Percentiles rank a stretch among this genome's conserved stretches.
Conservation (phyloP, 2,113 vertebrate genomes). For the Micronisus gabar region DNA sequence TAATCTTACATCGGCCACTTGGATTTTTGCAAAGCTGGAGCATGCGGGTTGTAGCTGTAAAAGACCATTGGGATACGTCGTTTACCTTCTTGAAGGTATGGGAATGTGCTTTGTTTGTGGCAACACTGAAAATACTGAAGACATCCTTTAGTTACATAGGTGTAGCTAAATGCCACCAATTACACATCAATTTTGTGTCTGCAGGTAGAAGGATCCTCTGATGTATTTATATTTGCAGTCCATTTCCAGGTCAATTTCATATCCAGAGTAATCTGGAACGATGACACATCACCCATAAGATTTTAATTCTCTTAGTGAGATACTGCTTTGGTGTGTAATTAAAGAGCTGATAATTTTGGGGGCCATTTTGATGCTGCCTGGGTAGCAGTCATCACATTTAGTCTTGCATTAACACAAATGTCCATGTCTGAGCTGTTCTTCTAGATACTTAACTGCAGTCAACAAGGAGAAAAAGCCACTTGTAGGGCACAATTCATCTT, state of each 20-base stretch:
- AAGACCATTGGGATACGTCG: background rate
- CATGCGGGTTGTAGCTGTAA: background rate
- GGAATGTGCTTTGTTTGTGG: background rate
- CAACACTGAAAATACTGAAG: background rate
- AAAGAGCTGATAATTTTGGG: background rate
- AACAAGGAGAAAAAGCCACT: background rate
- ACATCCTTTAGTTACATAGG: accelerated
- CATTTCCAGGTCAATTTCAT: background rate
- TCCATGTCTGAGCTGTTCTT: background rate
- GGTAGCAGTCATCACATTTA: background rate
- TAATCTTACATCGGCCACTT: accelerated
- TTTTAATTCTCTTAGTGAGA: background rate
- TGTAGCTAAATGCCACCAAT: background rate
- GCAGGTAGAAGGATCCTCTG: background rate
- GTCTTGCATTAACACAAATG: background rate
- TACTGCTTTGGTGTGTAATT: background rate
- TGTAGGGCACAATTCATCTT: background rate
- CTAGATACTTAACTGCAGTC: background rate
- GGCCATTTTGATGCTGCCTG: background rate
- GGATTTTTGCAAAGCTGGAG: background rate
- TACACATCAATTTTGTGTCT: background rate
- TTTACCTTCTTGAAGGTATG: background rate
- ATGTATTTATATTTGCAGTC: background rate
- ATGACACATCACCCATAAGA: background rate
- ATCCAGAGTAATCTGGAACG: background rate